Evolutionary conservation across 2,888 invertebrate genomes (phyloP).

Genomic region (Mactromeris polynyma): DNA sequence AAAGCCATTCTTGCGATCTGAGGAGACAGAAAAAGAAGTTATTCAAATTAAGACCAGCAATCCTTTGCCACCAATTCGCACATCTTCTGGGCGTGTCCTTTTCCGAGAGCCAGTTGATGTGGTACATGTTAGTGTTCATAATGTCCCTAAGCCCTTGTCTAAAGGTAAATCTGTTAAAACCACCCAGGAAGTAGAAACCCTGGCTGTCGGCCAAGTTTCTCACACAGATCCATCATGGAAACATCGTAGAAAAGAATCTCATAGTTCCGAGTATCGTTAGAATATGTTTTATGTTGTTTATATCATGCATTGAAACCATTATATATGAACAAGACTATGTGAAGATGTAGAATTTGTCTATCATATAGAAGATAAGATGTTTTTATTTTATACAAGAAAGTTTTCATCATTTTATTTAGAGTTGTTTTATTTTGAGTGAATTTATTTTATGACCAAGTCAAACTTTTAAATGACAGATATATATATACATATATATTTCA

Average conservation of each 20-base stretch:
- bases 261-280: slow-evolving; percentile 78
- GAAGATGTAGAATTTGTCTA: neutral
- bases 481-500: neutral
- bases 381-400: neutral
- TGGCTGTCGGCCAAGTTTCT: slow-evolving; percentile 81
- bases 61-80: slow-evolving; percentile 76
- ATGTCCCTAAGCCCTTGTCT: slow-evolving; percentile 61
- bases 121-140: slow-evolving; percentile 73
- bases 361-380: neutral
- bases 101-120: slow-evolving; percentile 69
- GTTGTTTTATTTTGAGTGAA: slow-evolving; percentile 8
- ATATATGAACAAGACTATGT: neutral
- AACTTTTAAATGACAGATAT: slow-evolving; percentile 4
- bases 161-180: slow-evolving; percentile 57
- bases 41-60: slow-evolving; percentile 68
- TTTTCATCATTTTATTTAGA: neutral
- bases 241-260: slow-evolving; percentile 77
- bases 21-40: no score
- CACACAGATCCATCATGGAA: slow-evolving; percentile 72
- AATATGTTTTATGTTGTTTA: neutral
- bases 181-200: slow-evolving; percentile 76
- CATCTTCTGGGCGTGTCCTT: slow-evolving; percentile 66
- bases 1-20: slow-evolving; percentile 74
- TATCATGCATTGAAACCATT: slow-evolving; percentile 1
- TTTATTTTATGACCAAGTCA: slow-evolving; percentile 13